A percentile compares a stretch with the other conserved stretches of the same genome.
Conservation (phyloP, 2,888 invertebrate genomes). For the Tupiocoris notatus region DNA sequence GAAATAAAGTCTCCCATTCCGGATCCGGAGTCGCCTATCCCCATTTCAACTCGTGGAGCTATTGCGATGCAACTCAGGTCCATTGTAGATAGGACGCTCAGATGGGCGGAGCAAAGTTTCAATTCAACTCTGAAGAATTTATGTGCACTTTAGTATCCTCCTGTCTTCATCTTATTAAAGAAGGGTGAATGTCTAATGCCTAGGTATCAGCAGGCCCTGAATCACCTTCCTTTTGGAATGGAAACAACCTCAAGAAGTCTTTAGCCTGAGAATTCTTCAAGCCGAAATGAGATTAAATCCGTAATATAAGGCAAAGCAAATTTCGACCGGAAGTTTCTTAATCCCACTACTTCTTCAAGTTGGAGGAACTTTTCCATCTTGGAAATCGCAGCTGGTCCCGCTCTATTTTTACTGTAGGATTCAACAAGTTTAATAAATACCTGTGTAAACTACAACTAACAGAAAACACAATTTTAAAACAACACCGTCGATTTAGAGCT, state of each 20-base stretch:
- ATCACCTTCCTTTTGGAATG: constrained; percentile 24
- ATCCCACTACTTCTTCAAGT: too few relatives aligned
- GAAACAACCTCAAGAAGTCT: background rate
- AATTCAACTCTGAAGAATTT: constrained; percentile 42
- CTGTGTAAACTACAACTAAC: too few relatives aligned
- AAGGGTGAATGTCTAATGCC: constrained; percentile 44
- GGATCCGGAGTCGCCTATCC: background rate
- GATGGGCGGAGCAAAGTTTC: constrained; percentile 20
- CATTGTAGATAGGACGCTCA: background rate
- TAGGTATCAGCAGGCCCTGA: constrained; percentile 22
- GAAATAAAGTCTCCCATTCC: background rate
- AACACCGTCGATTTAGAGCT: too few relatives aligned
- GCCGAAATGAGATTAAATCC: background rate
- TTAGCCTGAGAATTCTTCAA: background rate
- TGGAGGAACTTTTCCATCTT: too few relatives aligned
- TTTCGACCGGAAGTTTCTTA: too few relatives aligned
- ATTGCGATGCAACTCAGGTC: background rate
- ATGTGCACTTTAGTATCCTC: constrained; percentile 33
- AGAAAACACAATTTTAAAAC: too few relatives aligned
- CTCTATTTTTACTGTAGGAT: too few relatives aligned
- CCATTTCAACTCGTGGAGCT: background rate
- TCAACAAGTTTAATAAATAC: too few relatives aligned
- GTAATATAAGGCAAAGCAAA: background rate
- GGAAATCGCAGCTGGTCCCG: too few relatives aligned
- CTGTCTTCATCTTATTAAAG: constrained; percentile 36